Evolutionary conservation across 2,888 invertebrate species (phyloP).

Genomic region (Colletes collaris): DNA sequence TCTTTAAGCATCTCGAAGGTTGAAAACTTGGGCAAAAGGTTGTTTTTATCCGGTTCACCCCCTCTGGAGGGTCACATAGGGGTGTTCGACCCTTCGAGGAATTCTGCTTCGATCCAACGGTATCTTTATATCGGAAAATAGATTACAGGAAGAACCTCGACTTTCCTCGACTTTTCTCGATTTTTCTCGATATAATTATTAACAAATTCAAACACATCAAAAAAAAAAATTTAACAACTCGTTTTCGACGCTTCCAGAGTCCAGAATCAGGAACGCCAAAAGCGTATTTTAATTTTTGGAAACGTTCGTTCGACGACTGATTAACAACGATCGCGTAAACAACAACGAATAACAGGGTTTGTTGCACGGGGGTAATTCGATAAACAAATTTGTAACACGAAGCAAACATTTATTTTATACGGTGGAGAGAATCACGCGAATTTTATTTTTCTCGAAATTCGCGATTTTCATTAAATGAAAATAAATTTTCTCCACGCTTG

Average conservation of each 20-base stretch:
- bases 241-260: background rate
- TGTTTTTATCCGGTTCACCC: constrained; percentile 41
- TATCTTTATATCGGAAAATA: constrained; percentile 57
- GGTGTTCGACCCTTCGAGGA: constrained; percentile 58
- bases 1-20: constrained; percentile 60
- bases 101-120: constrained; percentile 39
- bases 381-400: constrained; percentile 1
- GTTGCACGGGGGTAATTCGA: background rate
- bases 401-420: background rate
- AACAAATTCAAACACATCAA: constrained; percentile 11
- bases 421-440: background rate
- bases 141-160: constrained; percentile 30
- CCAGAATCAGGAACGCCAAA: background rate
- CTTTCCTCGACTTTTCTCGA: background rate
- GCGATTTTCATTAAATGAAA: no score
- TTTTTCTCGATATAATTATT: constrained; percentile 3
- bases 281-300: constrained; percentile 1
- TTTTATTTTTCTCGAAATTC: background rate
- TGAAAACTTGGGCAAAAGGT: constrained; percentile 76
- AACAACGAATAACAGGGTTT: background rate
- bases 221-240: background rate
- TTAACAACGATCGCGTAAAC: constrained; percentile 1
- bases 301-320: constrained; percentile 1
- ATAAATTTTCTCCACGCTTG: no score
- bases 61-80: constrained; percentile 54